Conservation (phyloP, 2,888 invertebrate genomes). For the Mellilla xanthometata region DNA sequence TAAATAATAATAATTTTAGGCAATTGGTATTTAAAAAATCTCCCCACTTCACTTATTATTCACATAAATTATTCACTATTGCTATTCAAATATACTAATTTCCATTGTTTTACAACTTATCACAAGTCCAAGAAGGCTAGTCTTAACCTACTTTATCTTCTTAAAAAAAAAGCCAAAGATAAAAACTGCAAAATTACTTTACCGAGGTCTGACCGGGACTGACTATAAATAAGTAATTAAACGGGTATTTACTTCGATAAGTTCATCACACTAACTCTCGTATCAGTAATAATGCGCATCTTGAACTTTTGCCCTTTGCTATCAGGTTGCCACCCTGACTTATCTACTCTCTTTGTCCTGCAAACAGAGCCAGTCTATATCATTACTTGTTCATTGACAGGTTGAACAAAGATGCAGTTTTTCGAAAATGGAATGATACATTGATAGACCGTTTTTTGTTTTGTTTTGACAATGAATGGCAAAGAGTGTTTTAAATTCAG, state of each 20-base stretch:
- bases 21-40: too few relatives aligned
- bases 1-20: too few relatives aligned
- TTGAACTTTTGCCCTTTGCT: slow-evolving; percentile 66
- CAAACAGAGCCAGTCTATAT: slow-evolving; percentile 53
- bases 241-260: slow-evolving; percentile 58
- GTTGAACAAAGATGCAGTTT: slow-evolving; percentile 44
- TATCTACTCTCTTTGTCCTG: slow-evolving; percentile 56
- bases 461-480: too few relatives aligned
- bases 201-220: slow-evolving; percentile 38
- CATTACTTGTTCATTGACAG: slow-evolving; percentile 64
- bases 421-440: slow-evolving; percentile 6
- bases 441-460: too few relatives aligned
- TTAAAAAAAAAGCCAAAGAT: not conserved
- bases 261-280: slow-evolving; percentile 69
- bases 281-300: slow-evolving; percentile 64
- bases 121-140: too few relatives aligned
- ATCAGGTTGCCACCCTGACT: slow-evolving; percentile 72
- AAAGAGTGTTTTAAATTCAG: too few relatives aligned
- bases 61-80: too few relatives aligned
- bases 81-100: too few relatives aligned
- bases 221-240: slow-evolving; percentile 45
- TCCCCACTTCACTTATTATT: too few relatives aligned
- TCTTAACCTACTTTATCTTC: too few relatives aligned
- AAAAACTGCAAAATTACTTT: slow-evolving; percentile 18
- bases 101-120: too few relatives aligned